These are phyloP conservation scores for Pseudomyrmex pallidus DNA, from an alignment of 1,140 invertebrate genomes.

Conservation along the genomic window DNA sequence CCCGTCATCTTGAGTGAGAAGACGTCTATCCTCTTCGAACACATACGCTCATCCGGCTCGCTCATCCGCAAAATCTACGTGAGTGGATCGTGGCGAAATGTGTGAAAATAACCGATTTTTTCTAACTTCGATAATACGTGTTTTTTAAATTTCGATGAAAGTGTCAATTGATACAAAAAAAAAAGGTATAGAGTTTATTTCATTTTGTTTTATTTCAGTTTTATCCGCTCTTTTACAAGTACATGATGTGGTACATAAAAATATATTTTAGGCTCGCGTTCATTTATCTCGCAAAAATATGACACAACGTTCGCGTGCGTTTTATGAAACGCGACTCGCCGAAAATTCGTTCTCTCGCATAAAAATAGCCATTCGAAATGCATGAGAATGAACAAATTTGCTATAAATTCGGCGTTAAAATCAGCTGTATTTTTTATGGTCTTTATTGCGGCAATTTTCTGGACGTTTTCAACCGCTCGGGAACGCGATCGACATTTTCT, in stretches of 20 bases:
- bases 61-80: slow-evolving; percentile 45
- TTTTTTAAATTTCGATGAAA: not conserved
- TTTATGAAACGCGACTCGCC: not conserved
- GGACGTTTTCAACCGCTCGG: not conserved
- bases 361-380: not conserved
- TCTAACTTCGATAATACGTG: slow-evolving; percentile 1
- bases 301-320: not conserved
- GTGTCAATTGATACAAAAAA: no score
- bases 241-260: no score
- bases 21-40: slow-evolving; percentile 41
- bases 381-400: not conserved
- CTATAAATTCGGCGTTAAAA: slow-evolving; percentile 11
- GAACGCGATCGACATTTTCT: not conserved
- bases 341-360: not conserved
- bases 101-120: not conserved
- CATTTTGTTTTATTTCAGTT: no score
- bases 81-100: slow-evolving; percentile 20
- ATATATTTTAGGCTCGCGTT: not conserved
- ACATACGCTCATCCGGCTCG: slow-evolving; percentile 9
- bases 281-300: not conserved
- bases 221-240: no score
- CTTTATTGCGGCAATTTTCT: not conserved
- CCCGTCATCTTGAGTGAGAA: slow-evolving; percentile 2
- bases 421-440: slow-evolving; percentile 8
- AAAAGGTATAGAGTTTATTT: no score